Evolutionary conservation across 1,140 invertebrate genomes (phyloP).

Genomic region (Maconellicoccus hirsutus): DNA sequence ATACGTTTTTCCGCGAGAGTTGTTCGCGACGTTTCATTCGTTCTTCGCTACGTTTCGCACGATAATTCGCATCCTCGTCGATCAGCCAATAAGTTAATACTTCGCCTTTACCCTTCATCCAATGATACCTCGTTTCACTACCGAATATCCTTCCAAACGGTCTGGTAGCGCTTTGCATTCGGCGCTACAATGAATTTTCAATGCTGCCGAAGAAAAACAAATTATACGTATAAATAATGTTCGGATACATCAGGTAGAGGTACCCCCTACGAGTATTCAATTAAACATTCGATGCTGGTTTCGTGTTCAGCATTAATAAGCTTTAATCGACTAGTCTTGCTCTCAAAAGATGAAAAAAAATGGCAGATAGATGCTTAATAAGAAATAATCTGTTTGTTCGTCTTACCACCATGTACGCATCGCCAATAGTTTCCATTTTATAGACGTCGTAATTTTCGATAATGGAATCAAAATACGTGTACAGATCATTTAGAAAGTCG

Average conservation of each 20-base stretch:
- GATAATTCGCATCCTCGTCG: conserved; percentile 53
- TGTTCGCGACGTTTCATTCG: conserved; percentile 37
- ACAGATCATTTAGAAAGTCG: conserved; percentile 79
- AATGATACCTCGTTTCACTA: conserved; percentile 64
- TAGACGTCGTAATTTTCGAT: conserved; percentile 87
- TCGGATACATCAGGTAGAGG: neutral
- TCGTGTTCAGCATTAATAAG: too few species aligned
- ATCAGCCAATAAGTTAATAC: conserved; percentile 76
- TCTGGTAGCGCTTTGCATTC: conserved; percentile 60
- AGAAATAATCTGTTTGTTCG: too few species aligned
- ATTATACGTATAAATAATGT: neutral
- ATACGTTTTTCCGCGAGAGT: neutral
- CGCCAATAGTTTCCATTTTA: conserved; percentile 84
- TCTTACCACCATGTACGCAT: conserved; percentile 83
- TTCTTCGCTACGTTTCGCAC: conserved; percentile 41
- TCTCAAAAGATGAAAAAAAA: too few species aligned
- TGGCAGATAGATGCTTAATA: too few species aligned
- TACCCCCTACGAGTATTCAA: too few species aligned
- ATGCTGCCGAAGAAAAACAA: conserved; percentile 46
- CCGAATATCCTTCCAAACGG: conserved; percentile 62
- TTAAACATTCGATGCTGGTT: too few species aligned
- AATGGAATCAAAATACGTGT: conserved; percentile 86
- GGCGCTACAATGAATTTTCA: conserved; percentile 74
- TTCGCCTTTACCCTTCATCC: conserved; percentile 79
- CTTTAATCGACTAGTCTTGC: too few species aligned